Percentiles rank a stretch among this genome's conserved stretches.
phyloP scores from a whole-genome alignment of 2,888 invertebrate genomes.

The Embidobia sp. region DNA sequence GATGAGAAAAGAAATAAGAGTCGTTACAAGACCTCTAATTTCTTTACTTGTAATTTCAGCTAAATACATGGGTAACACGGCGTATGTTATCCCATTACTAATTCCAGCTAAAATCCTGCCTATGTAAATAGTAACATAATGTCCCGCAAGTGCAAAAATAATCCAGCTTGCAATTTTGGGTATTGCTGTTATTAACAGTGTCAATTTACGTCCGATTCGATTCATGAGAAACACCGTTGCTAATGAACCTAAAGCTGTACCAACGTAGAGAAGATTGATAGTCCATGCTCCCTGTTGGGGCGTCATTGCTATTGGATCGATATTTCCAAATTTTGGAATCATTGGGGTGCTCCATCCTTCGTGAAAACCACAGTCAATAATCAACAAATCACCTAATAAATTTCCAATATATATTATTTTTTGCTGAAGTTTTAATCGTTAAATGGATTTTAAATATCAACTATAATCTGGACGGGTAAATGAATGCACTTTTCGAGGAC shows the following conservation, averaged over 20 bases:
- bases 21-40: conserved; percentile 76
- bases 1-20: conserved; percentile 74
- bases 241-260: conserved; percentile 74
- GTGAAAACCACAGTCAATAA: conserved; percentile 78
- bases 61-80: conserved; percentile 78
- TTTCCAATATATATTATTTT: conserved; percentile 72
- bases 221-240: conserved; percentile 77
- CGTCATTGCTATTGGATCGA: conserved; percentile 69
- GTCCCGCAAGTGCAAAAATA: conserved; percentile 72
- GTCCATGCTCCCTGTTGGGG: conserved; percentile 36
- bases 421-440: conserved; percentile 67
- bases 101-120: conserved; percentile 77
- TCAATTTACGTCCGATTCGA: conserved; percentile 78
- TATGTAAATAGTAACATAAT: conserved; percentile 69
- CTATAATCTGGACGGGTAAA: neutral
- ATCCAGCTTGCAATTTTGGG: conserved; percentile 78
- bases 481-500: too few relatives aligned
- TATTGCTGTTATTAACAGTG: conserved; percentile 75
- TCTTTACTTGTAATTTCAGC: conserved; percentile 78
- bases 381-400: conserved; percentile 76
- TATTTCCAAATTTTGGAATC: conserved; percentile 74
- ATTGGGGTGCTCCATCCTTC: conserved; percentile 80
- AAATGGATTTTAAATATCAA: neutral
- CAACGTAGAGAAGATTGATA: conserved; percentile 55
- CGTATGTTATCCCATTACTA: conserved; percentile 78